Base-by-base conservation (phyloP, 2,888 invertebrate species). In the Drosophila mimica region DNA sequence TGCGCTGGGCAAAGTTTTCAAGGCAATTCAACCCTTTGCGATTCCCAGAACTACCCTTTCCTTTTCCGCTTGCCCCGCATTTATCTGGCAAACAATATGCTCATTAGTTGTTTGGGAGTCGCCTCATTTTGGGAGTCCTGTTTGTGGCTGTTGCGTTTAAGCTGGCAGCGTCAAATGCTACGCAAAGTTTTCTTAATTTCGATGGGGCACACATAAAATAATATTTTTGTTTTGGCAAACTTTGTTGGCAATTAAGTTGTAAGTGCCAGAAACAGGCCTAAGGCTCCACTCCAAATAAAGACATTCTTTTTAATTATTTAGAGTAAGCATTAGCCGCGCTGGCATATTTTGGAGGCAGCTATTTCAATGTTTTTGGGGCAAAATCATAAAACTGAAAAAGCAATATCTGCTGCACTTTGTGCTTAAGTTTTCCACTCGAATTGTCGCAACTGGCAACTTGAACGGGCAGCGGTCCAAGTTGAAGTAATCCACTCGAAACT, bases 301-400 rank as follows among this genome's bases (percentile, higher is more conserved):
- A 76, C 81, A 75, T 88, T 88, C 61, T 69, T 71, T 90, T 89
- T 79, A 89, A 89, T 89, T 86, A 86, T 86, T 88, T 72, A 89
- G 69, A 57, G 74, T 51, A 31, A 56, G 58, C 74, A 70, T 76
- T 63, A 71, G 65, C 65, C 40, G 17, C 9, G 30, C 51, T 58
- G 43, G 20, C 60, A 46, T 43, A 40, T 30, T 60, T 66, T 52
- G n/a, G 52, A 30, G 15, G 51, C 49, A 51, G 30, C 30, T 38
- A 51, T 30, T 59, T 68, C 54, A 31, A 62, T 33, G 36, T 54
- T 70, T 54, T 34, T 30, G 38, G 38, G 38, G 36, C 53, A 52
- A 53, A 53, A 72, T 69, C 64, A 69, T 77, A 63, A 79, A 76
- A 66, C 52, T 57, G 54, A 69, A 67, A 25, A 65, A 63, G 72